phyloP scores from a whole-genome alignment of 2,113 vertebrate genomes.

The Nibea coibor region DNA sequence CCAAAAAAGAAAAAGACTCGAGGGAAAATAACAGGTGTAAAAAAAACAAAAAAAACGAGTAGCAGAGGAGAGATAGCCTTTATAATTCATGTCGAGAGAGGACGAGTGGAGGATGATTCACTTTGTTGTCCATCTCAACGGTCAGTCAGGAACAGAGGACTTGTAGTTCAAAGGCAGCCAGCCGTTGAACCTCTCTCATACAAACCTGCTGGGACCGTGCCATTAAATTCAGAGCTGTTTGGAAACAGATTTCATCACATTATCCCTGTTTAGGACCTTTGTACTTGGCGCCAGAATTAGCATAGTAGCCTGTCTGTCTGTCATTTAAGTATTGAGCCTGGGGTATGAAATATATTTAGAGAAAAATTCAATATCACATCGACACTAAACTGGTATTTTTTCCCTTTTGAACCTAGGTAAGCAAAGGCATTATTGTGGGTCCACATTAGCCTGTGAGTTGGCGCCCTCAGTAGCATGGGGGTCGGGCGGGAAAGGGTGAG shows the following conservation, averaged over 20 bases:
- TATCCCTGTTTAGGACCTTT: constrained; percentile 66
- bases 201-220: constrained; percentile 59
- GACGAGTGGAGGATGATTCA: constrained; percentile 52
- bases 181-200: constrained; percentile 47
- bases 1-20: constrained; percentile 40
- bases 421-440: constrained; percentile 46
- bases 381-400: constrained; percentile 46
- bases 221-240: constrained; percentile 64
- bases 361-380: constrained; percentile 71
- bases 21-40: constrained; percentile 58
- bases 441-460: constrained; percentile 54
- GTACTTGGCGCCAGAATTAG: constrained; percentile 57
- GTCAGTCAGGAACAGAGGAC: constrained; percentile 64
- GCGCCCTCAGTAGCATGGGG: constrained; percentile 57
- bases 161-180: constrained; percentile 67
- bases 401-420: constrained; percentile 35
- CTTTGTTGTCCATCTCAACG: constrained; percentile 72
- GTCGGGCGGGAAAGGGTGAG: constrained; percentile 41
- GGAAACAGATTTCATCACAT: constrained; percentile 74
- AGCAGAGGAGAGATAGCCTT: constrained; percentile 35
- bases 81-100: constrained; percentile 76
- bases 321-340: constrained; percentile 44
- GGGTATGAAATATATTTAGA: constrained; percentile 61
- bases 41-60: constrained; percentile 20
- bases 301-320: constrained; percentile 61